A percentile compares a stretch with the other conserved stretches of the same genome.
Conservation (phyloP, 1,140 invertebrate species). For the Lepidurus couesii region DNA sequence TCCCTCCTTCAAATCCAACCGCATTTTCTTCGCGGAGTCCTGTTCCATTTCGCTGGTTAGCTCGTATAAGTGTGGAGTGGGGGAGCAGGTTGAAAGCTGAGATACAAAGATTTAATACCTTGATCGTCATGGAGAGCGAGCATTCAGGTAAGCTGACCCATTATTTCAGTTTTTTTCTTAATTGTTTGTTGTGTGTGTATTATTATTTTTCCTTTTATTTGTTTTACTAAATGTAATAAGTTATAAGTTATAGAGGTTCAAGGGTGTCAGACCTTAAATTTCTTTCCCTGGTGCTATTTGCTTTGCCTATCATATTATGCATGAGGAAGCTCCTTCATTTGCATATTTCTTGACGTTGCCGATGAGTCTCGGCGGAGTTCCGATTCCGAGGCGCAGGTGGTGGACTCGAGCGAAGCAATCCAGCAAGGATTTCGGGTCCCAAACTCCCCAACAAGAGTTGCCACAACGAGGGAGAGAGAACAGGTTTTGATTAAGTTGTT, state of each 20-base stretch:
- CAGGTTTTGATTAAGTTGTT: not conserved
- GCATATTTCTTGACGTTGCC: slow-evolving; percentile 10
- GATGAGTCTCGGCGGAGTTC: not conserved
- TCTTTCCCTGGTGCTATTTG: not conserved
- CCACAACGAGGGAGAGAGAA: not conserved
- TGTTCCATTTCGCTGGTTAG: not conserved
- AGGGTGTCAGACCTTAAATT: not conserved
- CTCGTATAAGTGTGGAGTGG: not conserved
- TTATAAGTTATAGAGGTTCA: not conserved
- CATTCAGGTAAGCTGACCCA: not conserved
- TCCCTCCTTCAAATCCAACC: not conserved
- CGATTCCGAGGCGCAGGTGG: slow-evolving; percentile 12
- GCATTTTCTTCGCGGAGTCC: not conserved
- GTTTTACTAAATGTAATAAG: not conserved
- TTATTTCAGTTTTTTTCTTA: not conserved
- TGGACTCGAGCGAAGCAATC: not conserved
- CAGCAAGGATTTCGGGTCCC: slow-evolving; percentile 7
- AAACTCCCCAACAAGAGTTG: not conserved
- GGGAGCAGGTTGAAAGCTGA: not conserved
- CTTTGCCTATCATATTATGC: not conserved
- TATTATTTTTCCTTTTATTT: not conserved
- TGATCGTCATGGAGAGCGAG: not conserved
- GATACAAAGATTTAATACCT: not conserved
- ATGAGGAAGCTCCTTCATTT: not conserved
- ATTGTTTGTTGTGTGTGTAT: not conserved